Evolutionary conservation across 92 coral and sea anemone genomes (phyloP), one percentile per base, ranked within the genome.

Genomic region (Phymanthus crucifer): DNA sequence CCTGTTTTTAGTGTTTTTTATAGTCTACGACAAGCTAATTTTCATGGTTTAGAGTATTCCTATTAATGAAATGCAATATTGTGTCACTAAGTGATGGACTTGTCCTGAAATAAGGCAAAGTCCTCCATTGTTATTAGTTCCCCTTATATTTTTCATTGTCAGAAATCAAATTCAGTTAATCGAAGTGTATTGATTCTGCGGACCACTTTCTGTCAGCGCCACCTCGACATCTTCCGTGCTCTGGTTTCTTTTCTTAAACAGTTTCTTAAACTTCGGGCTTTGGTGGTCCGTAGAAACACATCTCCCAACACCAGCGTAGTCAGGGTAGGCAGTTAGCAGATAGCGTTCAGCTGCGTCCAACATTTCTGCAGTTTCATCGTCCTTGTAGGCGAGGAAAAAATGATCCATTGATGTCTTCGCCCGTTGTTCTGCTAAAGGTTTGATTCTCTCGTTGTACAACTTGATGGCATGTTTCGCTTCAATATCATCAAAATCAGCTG

Each of bases 381-480:
- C 88, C 78, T 92, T 86, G 84, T 84, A 78, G n/a, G 78, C 79
- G 13, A 78, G 83, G 45, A 90, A 87, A 47, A 89, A 48, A 1
- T 64, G 23, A n/a, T 92, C 84, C 12, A 92, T 84, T 31, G 84
- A 57, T 36, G 71, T 31, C 29, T 84, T 34, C 7, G 93, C 93
- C 21, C 82, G 83, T 12, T 66, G 21, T 69, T 89, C 80, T 32
- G 97, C 97, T 38, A 86, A 24, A 4, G 97, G 97, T 70, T 81
- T 75, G 34, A 92, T 77, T 61, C 80, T 83, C 31, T 75, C 86
- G 72, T 92, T 92, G 75, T 87, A 92, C 72, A 86, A 80, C 43
- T 70, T 32, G 54, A 89, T 88, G 3, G 97, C 97, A 64, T 84
- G 76, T 34, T 86, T 87, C 16, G 90, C 93, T 68, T 89, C 93